Conservation (phyloP, 2,797 vertebrate genomes). For the Mus spretus region DNA sequence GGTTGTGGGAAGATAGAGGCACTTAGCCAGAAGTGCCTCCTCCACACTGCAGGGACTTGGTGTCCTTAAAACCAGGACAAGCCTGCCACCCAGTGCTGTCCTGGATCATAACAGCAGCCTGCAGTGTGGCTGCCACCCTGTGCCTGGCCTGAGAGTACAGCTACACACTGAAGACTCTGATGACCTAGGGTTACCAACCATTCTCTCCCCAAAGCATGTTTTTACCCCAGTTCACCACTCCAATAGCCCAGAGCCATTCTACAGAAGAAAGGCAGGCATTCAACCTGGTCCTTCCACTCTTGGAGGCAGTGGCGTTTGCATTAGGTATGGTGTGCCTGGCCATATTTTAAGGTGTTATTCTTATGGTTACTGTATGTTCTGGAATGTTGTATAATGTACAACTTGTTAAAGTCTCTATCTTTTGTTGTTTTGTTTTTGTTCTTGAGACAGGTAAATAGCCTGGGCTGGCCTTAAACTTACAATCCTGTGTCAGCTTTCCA, state of each 20-base stretch:
- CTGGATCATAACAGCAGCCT: background rate
- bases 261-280: background rate
- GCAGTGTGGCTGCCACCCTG: background rate
- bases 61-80: conserved; percentile 68
- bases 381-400: background rate
- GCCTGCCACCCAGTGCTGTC: conserved; percentile 81
- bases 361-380: background rate
- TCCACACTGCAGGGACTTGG: background rate
- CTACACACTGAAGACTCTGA: background rate
- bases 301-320: background rate
- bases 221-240: background rate
- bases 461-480: background rate
- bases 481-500: background rate
- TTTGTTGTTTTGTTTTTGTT: background rate
- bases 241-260: accelerated
- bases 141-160: background rate
- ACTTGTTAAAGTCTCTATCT: background rate
- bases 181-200: background rate
- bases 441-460: background rate
- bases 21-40: background rate
- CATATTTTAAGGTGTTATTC: background rate
- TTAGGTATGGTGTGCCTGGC: accelerated
- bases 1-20: background rate
- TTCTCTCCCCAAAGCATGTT: background rate
- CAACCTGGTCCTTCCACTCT: accelerated